Percentiles rank a stretch among this genome's conserved stretches.
These are phyloP conservation scores for Acleris emargana DNA, from an alignment of 2,888 invertebrate species.

Conservation along the genomic window DNA sequence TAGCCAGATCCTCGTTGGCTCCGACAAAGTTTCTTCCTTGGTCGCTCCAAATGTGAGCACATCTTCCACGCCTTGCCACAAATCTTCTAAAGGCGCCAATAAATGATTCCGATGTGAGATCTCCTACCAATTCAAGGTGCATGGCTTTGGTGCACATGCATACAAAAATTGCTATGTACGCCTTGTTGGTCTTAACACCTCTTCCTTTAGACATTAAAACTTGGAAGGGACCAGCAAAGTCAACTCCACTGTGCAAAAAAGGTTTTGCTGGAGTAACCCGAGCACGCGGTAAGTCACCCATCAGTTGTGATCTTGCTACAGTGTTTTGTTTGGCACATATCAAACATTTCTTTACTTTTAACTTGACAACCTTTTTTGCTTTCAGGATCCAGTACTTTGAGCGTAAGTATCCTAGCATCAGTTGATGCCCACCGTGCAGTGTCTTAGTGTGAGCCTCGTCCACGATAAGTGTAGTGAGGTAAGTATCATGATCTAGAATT, in stretches of 20 bases:
- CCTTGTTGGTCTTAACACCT: conserved; percentile 14
- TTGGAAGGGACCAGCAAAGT: conserved; percentile 23
- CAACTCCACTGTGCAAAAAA: conserved; percentile 25
- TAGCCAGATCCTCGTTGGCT: not conserved
- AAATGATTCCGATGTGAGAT: conserved; percentile 7
- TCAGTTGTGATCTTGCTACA: conserved; percentile 9
- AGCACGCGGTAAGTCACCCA: conserved; percentile 22
- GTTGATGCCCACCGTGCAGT: conserved; percentile 43
- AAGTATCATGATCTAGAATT: conserved; percentile 39
- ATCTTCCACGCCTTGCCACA: conserved; percentile 13
- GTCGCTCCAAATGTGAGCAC: conserved; percentile 12
- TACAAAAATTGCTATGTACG: conserved; percentile 20
- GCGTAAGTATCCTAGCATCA: conserved; percentile 43
- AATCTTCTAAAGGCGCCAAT: conserved; percentile 13
- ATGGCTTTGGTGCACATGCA: conserved; percentile 17
- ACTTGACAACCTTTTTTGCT: conserved; percentile 7
- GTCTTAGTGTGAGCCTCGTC: conserved; percentile 39
- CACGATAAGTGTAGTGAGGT: conserved; percentile 39
- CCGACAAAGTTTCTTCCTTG: conserved; percentile 20
- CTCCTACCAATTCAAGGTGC: conserved; percentile 10
- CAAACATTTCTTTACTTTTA: conserved; percentile 8
- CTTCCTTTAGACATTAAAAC: conserved; percentile 15
- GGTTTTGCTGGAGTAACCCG: conserved; percentile 12
- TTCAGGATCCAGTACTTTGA: conserved; percentile 22
- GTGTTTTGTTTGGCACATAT: conserved; percentile 16